Percentiles rank a stretch among this genome's conserved stretches.
Evolutionary conservation across 2,113 vertebrate genomes (phyloP).

Genomic region (Petaurus breviceps): DNA sequence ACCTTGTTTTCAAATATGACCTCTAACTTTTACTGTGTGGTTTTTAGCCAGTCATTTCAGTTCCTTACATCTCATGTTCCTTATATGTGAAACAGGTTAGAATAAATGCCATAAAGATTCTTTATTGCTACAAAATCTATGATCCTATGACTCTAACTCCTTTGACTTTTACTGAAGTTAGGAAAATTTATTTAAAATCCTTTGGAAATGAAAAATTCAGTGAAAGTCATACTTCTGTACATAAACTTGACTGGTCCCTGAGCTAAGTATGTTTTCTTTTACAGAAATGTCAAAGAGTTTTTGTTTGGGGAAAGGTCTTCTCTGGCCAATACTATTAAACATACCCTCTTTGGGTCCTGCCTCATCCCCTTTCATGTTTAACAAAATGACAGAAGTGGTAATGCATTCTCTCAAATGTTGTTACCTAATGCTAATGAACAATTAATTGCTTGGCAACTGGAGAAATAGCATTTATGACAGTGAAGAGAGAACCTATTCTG

Average conservation of each 20-base stretch:
- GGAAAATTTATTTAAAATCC: constrained; percentile 52
- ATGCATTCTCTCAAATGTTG: constrained; percentile 74
- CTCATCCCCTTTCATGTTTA: constrained; percentile 48
- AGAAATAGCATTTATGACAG: constrained; percentile 74
- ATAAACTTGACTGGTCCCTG: neutral
- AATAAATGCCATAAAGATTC: neutral
- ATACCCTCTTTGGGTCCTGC: neutral
- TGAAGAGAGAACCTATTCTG: constrained; percentile 63
- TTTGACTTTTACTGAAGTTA: constrained; percentile 36
- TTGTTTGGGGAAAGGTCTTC: neutral
- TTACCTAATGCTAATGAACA: constrained; percentile 79
- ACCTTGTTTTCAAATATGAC: neutral
- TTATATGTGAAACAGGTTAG: neutral
- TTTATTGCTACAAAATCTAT: neutral
- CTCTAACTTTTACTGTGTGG: neutral
- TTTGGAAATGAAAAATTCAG: constrained; percentile 49
- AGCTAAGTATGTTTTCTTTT: neutral
- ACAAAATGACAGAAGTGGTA: constrained; percentile 71
- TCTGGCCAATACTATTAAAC: neutral
- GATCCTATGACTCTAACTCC: neutral
- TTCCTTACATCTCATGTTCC: neutral
- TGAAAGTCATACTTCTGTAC: constrained; percentile 8
- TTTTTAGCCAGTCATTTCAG: neutral
- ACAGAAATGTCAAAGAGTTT: neutral
- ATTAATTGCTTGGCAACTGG: constrained; percentile 66